Base-by-base conservation (phyloP, 2,113 vertebrate genomes). In the Sturnira hondurensis region DNA sequence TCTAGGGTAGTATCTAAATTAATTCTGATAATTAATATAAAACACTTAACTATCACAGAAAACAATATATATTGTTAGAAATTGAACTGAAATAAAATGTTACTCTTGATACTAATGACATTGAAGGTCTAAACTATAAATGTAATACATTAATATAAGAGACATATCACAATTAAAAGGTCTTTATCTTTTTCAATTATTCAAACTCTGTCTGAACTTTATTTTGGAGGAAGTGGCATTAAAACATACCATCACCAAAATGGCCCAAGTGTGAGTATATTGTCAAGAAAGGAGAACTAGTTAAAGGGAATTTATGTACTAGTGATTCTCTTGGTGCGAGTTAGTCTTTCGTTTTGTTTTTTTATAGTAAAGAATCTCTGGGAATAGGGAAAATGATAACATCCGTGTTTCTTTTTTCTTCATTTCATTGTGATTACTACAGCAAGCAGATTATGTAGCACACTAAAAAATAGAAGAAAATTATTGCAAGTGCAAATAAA, bases 41-140 rank as follows among this genome's bases (percentile, higher is more conserved):
- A 86, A 74, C 38, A 71, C 26, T 84, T 89, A 67, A 76, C 56
- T 89, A 81, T 54, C 20, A 89, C 65, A 74, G 54, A 83, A 95
- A 83, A 86, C 36, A 89, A 63, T 76, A 45, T 43, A 5, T 77
- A 16, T 63, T 89, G 2, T 74, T 92, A 20, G 67, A 73, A 89
- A 82, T 67, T 58, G 5, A 93, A 78, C 77, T 89, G 86, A 97
- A 92, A 58, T 93, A 89, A 94, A 96, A 84, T 89, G 52, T 73
- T 96, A 45, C 89, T 84, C 52, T 83, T n/a, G 45, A 77, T 86
- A 71, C 3, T 71, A 71, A 50, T 91, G 61, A 89, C 86, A 47
- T 94, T 6, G 91, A 47, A 85, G 54, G 9, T 93, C 4, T 96
- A 73, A 84, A 58, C 58, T 96, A 17, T 93, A 94, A 91, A 67